Evolutionary conservation across 1,140 invertebrate genomes (phyloP), one percentile per base, ranked within the genome.

Genomic region (Zeugodacus cucurbitae): DNA sequence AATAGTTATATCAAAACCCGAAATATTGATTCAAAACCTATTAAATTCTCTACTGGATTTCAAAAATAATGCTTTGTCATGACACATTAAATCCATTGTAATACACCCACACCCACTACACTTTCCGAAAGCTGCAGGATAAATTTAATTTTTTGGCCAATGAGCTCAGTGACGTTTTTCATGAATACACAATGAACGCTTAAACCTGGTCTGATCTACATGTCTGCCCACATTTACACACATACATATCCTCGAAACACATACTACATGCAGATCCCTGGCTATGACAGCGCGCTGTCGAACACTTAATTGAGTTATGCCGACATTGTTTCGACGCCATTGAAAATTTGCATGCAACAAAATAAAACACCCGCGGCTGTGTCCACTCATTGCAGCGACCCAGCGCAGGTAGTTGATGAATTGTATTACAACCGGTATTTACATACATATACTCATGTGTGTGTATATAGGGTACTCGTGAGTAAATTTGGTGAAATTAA

Each of bases 301-400:
- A 74, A 74, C 67, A 74, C 5, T 74, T 74, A 74, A 74, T 74
- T 74, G 67, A 37, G 67, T 74, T 74, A 74, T 74, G 67, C 32
- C 67, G 20, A 37, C 67, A 74, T 74, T 74, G 67, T 74, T 74
- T 32, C 34, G 17, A 34, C 37, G 34, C 34, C 67, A 74, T 41
- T 41, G 67, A 74, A 74, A 74, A 37, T 74, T 74, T 74, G 34
- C 67, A 74, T 41, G 32, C 32, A 37, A 37, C 32, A 74, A 37
- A 41, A 11, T 74, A 32, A 74, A 74, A n/a, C 34, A 3, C 32
- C 58, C n/a, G n/a, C 32, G 34, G 34, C 67, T 22, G 20, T 20
- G 6, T 32, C 34, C 59, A 62, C 22, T 62, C 59, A 26, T n/a
- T 10, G n/a, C n/a, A n/a, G n/a, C 26, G 17, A 8, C 22, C 26